Percentiles rank a stretch among this genome's conserved stretches.
Evolutionary conservation across 2,888 invertebrate species (phyloP).

Genomic region (Eristalinus sepulchralis): DNA sequence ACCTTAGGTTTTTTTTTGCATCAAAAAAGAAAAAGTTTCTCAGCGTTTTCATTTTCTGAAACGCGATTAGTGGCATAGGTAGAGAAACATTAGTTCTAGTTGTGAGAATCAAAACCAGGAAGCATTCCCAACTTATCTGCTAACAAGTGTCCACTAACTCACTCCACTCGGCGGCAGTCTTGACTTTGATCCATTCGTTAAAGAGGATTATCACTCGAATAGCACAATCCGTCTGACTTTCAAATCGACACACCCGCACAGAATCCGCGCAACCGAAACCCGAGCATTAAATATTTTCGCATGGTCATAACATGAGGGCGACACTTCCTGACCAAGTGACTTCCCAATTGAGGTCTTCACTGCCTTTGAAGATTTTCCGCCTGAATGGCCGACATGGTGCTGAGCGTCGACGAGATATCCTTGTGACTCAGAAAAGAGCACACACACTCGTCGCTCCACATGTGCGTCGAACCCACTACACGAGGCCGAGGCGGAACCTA

Average conservation of each 20-base stretch:
- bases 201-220: neutral
- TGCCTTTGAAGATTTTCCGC: slow-evolving; percentile 68
- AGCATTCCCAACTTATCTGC: neutral
- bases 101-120: neutral
- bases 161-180: neutral
- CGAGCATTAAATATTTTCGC: slow-evolving; percentile 48
- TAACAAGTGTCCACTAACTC: neutral
- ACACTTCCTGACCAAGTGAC: slow-evolving; percentile 63
- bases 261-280: slow-evolving; percentile 26
- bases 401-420: slow-evolving; percentile 36
- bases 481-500: slow-evolving; percentile 51
- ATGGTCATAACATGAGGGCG: slow-evolving; percentile 54
- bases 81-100: neutral
- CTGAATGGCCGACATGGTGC: slow-evolving; percentile 20
- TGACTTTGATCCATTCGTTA: neutral
- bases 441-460: slow-evolving; percentile 55
- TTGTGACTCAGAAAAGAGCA: slow-evolving; percentile 59
- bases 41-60: neutral
- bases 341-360: slow-evolving; percentile 4
- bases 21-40: too few species aligned
- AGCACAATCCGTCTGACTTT: slow-evolving; percentile 1
- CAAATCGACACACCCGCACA: slow-evolving; percentile 23
- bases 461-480: slow-evolving; percentile 42
- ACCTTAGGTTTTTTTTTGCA: too few species aligned
- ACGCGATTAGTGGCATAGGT: neutral